Percentiles rank a stretch among this genome's conserved stretches.
phyloP scores from a whole-genome alignment of 1,140 invertebrate species.

The Microplitis mediator region DNA sequence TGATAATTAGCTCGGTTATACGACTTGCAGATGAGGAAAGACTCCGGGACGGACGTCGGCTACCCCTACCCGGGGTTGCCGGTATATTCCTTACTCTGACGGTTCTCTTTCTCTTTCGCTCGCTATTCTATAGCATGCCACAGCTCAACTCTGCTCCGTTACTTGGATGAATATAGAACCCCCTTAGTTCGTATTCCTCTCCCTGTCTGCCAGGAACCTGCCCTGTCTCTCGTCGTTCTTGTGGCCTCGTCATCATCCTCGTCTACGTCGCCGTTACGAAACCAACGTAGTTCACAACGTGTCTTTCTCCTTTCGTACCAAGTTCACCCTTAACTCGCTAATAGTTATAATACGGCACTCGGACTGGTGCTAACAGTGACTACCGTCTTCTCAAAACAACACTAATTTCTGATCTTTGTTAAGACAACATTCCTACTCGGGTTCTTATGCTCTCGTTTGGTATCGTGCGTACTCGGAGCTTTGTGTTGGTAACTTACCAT shows the following conservation, averaged over 20 bases:
- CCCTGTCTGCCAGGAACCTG: constrained; percentile 58
- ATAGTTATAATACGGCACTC: neutral
- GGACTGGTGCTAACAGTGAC: neutral
- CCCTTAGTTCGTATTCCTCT: constrained; percentile 63
- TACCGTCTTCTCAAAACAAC: too few relatives aligned
- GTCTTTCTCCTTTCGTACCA: neutral
- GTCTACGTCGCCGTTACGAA: neutral
- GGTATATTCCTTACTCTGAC: constrained; percentile 64
- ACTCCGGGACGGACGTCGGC: constrained; percentile 67
- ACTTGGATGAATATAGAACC: constrained; percentile 62
- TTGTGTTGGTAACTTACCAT: constrained; percentile 44
- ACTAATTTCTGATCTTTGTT: too few relatives aligned
- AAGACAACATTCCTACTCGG: constrained; percentile 2
- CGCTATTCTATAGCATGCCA: constrained; percentile 62
- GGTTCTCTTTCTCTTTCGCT: constrained; percentile 47
- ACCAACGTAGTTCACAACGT: neutral
- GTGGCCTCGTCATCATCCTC: neutral
- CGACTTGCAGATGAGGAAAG: constrained; percentile 85
- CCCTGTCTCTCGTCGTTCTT: neutral
- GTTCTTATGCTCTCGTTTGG: constrained; percentile 7
- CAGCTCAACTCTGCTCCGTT: constrained; percentile 64
- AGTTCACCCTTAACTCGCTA: neutral
- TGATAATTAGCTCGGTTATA: constrained; percentile 89
- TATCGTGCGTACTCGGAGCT: constrained; percentile 36
- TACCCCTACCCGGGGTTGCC: constrained; percentile 62